phyloP scores from a whole-genome alignment of 2,113 vertebrate species.

The Muntiacus muntjak region DNA sequence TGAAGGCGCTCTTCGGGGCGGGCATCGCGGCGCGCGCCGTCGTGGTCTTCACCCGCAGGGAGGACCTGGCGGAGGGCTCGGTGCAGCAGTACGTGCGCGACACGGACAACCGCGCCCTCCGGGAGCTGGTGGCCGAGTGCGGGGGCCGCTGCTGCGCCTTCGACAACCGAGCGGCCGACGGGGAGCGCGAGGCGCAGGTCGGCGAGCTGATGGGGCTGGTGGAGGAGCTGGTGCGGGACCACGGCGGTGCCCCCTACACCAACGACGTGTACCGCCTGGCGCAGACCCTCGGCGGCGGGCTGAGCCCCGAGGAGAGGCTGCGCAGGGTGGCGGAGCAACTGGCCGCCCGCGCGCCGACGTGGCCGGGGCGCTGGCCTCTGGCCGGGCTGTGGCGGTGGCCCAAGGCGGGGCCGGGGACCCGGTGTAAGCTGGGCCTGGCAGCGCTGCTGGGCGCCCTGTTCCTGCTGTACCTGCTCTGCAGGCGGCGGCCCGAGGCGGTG shows the following conservation, averaged over 20 bases:
- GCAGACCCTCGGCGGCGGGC: neutral
- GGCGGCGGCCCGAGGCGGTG: fast-evolving
- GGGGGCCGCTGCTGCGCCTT: neutral
- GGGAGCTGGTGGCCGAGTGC: neutral
- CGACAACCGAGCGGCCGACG: neutral
- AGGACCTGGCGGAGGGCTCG: neutral
- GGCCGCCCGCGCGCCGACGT: fast-evolving
- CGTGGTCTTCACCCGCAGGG: conserved; percentile 46
- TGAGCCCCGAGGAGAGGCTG: fast-evolving
- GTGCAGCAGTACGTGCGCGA: neutral
- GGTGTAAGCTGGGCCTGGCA: fast-evolving
- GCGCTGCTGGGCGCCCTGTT: fast-evolving
- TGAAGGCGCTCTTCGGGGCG: conserved; percentile 16
- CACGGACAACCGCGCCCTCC: neutral
- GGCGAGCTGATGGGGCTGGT: neutral
- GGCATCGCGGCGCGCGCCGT: neutral
- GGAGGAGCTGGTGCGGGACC: neutral
- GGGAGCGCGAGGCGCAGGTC: neutral
- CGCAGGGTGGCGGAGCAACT: neutral
- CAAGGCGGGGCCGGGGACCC: fast-evolving
- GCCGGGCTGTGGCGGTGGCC: fast-evolving
- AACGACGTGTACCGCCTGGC: neutral
- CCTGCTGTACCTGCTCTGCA: neutral
- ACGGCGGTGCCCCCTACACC: neutral
- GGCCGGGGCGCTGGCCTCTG: fast-evolving